Evolutionary conservation across 2,888 invertebrate genomes (phyloP), one percentile per base, ranked within the genome.

Genomic region (Nysson spinosus): DNA sequence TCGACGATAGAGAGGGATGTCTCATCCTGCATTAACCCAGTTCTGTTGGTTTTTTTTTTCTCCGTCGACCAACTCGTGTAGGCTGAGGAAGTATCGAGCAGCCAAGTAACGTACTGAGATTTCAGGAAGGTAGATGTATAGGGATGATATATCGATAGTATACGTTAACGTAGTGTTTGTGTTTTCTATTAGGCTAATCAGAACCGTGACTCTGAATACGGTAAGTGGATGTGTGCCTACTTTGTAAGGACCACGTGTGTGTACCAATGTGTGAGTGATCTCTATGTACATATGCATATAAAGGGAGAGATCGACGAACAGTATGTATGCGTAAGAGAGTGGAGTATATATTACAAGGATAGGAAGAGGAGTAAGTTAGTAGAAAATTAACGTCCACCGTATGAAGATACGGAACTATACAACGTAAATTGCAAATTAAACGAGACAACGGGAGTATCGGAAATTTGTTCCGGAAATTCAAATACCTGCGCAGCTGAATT

Each of bases 111-210:
- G 40, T 28, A 47, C 43, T 20, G 20, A 42, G 58, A 61, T 66
- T 70, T 56, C 72, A 51, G 50, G 42, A 44, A 22, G 60, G 62
- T 56, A 44, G 55, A 62, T 57, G 67, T 63, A n/a, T n/a, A 65
- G 54, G 71, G 68, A 66, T 78, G 78, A 75, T 78, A 75, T 75
- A 78, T 78, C 75, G 75, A 77, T 56, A 73, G 77, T 75, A 72
- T 75, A 75, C 78, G 72, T 78, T 75, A 78, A 74, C 65, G 70
- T 57, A 22, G 75, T 79, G 76, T 79, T 82, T 83, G 83, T 79
- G 74, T 79, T 82, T 82, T 79, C 80, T 78, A 78, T 82, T 82
- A 82, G 81, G 80, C 80, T 83, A 83, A 83, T 83, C 83, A 81
- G 76, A 80, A 69, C 79, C 82, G 83, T 82, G 83, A 82, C 81